Evolutionary conservation across 2,797 vertebrate species (phyloP).

Genomic region (Sebastes cheni): DNA sequence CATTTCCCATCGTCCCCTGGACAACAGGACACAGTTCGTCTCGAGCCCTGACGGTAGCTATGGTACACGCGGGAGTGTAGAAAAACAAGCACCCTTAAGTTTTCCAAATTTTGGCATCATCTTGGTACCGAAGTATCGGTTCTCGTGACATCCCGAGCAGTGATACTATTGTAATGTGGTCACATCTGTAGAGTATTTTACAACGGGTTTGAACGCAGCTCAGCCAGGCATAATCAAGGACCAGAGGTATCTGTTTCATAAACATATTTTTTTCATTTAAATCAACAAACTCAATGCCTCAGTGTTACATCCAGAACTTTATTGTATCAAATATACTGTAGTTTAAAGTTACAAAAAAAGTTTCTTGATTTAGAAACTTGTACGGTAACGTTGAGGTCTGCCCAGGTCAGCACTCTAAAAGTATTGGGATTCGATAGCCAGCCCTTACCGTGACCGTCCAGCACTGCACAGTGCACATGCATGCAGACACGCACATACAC

Average conservation of each 20-base stretch:
- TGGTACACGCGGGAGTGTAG: fast-evolving
- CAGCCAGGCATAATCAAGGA: too few relatives aligned
- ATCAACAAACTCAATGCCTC: background rate
- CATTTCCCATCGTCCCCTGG: fast-evolving
- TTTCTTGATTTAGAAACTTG: background rate
- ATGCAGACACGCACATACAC: background rate
- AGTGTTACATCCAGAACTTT: background rate
- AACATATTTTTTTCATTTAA: background rate
- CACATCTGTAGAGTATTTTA: background rate
- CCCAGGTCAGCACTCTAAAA: background rate
- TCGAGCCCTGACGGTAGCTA: too few relatives aligned
- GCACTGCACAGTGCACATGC: background rate
- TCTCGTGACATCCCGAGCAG: fast-evolving
- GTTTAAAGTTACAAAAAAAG: background rate
- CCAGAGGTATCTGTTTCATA: background rate
- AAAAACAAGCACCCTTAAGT: too few relatives aligned
- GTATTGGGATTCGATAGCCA: background rate
- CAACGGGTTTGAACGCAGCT: background rate
- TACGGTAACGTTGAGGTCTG: background rate
- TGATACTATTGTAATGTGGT: background rate
- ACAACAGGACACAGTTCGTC: too few relatives aligned
- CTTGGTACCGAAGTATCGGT: too few relatives aligned
- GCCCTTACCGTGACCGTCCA: background rate
- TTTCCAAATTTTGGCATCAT: too few relatives aligned
- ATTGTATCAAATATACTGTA: background rate